These are phyloP conservation scores for Euleptes europaea DNA, from an alignment of 2,113 vertebrate genomes.

Conservation along the genomic window DNA sequence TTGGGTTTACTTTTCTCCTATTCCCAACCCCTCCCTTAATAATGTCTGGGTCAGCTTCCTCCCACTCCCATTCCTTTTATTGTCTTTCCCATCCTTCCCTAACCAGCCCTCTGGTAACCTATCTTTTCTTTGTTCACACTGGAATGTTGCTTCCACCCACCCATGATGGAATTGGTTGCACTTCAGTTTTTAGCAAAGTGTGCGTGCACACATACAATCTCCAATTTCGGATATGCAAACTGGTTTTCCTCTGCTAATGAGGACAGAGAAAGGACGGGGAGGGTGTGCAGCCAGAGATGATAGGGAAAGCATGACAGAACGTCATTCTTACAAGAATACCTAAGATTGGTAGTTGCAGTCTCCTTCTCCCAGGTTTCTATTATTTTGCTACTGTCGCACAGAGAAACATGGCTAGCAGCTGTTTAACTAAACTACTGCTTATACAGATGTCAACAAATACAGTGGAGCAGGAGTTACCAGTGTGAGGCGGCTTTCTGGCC, in stretches of 20 bases:
- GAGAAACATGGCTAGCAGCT: neutral
- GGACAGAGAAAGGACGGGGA: neutral
- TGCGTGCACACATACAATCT: neutral
- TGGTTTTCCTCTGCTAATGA: neutral
- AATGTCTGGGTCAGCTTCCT: slow-evolving; percentile 39
- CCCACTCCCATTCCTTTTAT: slow-evolving; percentile 44
- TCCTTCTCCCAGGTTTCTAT: neutral
- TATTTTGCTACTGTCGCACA: neutral
- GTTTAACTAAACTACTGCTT: neutral
- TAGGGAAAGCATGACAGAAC: neutral
- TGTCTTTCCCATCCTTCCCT: slow-evolving; percentile 28
- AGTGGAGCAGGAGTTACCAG: neutral
- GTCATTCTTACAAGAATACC: neutral
- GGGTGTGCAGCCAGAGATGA: no score
- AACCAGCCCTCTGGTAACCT: slow-evolving; percentile 37
- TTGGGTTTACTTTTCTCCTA: neutral
- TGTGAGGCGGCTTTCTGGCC: neutral
- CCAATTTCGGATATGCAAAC: neutral
- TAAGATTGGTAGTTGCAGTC: neutral
- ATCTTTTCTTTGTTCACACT: slow-evolving; percentile 16
- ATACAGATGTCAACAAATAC: neutral
- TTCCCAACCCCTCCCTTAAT: slow-evolving; percentile 39
- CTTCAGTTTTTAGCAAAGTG: neutral
- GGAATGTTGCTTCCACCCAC: neutral
- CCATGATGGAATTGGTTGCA: neutral